A percentile compares a stretch with the other conserved stretches of the same genome.
phyloP scores from a whole-genome alignment of 2,113 vertebrate species.

The Coregonus clupeaformis region DNA sequence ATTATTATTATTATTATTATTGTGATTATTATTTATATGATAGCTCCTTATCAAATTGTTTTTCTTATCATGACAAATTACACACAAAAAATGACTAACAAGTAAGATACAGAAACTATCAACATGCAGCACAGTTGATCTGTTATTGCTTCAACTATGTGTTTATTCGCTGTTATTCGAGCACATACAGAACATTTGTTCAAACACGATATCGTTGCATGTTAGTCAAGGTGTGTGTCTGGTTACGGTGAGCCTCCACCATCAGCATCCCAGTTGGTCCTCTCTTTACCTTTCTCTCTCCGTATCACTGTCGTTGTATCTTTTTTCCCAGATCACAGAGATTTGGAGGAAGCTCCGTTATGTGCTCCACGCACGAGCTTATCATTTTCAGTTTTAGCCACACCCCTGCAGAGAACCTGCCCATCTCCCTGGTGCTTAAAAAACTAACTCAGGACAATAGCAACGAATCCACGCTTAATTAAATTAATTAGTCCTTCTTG shows the following conservation, averaged over 20 bases:
- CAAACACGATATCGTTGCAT: not conserved
- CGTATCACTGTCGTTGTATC: constrained; percentile 51
- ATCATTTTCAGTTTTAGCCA: constrained; percentile 77
- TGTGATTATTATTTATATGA: not conserved
- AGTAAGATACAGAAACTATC: constrained; percentile 1
- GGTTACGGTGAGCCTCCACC: not conserved
- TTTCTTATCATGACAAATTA: not conserved
- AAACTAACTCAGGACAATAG: constrained; percentile 84
- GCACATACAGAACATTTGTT: not conserved
- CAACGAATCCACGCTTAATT: constrained; percentile 85
- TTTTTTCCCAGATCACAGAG: constrained; percentile 62
- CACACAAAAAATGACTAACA: not conserved
- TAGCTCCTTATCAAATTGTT: not conserved
- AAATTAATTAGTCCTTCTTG: constrained; percentile 93
- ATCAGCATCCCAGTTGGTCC: constrained; percentile 40
- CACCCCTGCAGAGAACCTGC: constrained; percentile 78
- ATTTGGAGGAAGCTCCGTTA: constrained; percentile 66
- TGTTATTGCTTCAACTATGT: not conserved
- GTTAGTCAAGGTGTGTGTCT: not conserved
- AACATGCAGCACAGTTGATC: not conserved
- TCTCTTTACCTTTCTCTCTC: constrained; percentile 42
- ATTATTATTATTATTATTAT: constrained; percentile 2
- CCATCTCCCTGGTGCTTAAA: constrained; percentile 80
- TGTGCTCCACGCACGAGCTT: constrained; percentile 63
- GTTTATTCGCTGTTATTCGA: not conserved